Evolutionary conservation across 2,888 invertebrate species (phyloP).

Genomic region (Drosophila seclusa): DNA sequence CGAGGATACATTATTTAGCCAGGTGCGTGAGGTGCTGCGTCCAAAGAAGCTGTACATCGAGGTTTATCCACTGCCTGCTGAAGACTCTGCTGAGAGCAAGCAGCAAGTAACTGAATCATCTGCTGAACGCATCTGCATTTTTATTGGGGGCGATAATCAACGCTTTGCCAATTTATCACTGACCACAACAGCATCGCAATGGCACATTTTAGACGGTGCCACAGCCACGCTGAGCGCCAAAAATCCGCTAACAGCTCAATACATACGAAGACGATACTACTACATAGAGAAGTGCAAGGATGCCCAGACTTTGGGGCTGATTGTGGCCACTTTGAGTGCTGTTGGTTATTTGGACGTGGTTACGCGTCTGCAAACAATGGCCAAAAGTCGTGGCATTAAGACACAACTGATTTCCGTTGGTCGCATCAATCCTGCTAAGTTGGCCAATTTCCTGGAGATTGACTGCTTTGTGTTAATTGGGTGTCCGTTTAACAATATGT

Average conservation of each 20-base stretch:
- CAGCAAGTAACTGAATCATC: constrained; percentile 73
- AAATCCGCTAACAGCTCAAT: constrained; percentile 86
- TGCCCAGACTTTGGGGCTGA: constrained; percentile 93
- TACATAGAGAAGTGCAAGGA: constrained; percentile 96
- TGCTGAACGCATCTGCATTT: constrained; percentile 87
- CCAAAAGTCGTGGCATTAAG: constrained; percentile 92
- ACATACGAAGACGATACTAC: constrained; percentile 92
- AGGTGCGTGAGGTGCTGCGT: constrained; percentile 57
- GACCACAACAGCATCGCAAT: constrained; percentile 86
- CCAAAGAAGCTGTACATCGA: constrained; percentile 66
- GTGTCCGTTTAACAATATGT: constrained; percentile 95
- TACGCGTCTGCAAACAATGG: constrained; percentile 89
- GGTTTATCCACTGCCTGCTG: constrained; percentile 71
- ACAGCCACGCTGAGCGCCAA: constrained; percentile 82
- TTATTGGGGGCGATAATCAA: constrained; percentile 88
- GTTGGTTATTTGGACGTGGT: constrained; percentile 91
- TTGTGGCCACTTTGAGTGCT: constrained; percentile 96
- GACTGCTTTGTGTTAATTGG: constrained; percentile 96
- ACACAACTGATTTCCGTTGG: constrained; percentile 97
- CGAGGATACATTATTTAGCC: constrained; percentile 44
- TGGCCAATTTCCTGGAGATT: constrained; percentile 96
- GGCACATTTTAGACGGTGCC: constrained; percentile 87
- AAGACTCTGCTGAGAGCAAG: constrained; percentile 46
- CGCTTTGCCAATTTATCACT: constrained; percentile 88
- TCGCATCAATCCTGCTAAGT: constrained; percentile 96